Evolutionary conservation across 2,888 invertebrate species (phyloP).

Genomic region (Drosophila greeni): DNA sequence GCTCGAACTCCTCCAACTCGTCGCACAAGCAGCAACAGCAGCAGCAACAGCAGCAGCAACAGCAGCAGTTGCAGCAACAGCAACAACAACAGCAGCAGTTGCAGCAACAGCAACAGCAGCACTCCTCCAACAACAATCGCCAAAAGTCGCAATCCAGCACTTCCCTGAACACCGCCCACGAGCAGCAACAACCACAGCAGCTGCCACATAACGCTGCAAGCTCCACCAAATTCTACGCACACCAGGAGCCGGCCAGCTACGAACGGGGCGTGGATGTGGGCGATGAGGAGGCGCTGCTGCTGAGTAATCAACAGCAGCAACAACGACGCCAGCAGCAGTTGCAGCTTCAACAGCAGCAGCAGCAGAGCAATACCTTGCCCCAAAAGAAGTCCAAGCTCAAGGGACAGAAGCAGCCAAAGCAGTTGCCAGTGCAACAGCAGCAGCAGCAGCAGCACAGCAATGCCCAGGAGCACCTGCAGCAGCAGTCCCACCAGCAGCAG

Average conservation of each 20-base stretch:
- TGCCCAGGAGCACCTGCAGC: conserved; percentile 27
- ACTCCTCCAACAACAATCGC: conserved; percentile 69
- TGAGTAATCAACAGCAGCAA: conserved; percentile 56
- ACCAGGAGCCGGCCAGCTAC: conserved; percentile 62
- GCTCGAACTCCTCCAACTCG: conserved; percentile 74
- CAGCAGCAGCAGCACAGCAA: conserved; percentile 29
- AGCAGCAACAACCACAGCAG: conserved; percentile 58
- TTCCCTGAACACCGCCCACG: conserved; percentile 71
- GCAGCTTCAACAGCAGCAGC: conserved; percentile 46
- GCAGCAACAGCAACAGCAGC: conserved; percentile 57
- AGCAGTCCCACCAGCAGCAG: conserved; percentile 35
- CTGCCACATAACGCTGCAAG: conserved; percentile 27
- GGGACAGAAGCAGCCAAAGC: conserved; percentile 77
- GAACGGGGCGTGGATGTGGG: conserved; percentile 76
- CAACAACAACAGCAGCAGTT: conserved; percentile 31
- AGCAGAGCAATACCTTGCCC: conserved; percentile 70
- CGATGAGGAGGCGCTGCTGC: conserved; percentile 64
- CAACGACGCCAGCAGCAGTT: conserved; percentile 47
- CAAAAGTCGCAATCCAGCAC: conserved; percentile 76
- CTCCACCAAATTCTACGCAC: conserved; percentile 70
- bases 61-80: conserved; percentile 38
- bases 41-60: conserved; percentile 45
- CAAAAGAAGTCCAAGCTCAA: conserved; percentile 73
- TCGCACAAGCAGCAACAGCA: conserved; percentile 62
- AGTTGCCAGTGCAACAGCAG: conserved; percentile 59